These are phyloP conservation scores for Silurus asotus DNA, from an alignment of 2,113 vertebrate genomes.

Conservation along the genomic window DNA sequence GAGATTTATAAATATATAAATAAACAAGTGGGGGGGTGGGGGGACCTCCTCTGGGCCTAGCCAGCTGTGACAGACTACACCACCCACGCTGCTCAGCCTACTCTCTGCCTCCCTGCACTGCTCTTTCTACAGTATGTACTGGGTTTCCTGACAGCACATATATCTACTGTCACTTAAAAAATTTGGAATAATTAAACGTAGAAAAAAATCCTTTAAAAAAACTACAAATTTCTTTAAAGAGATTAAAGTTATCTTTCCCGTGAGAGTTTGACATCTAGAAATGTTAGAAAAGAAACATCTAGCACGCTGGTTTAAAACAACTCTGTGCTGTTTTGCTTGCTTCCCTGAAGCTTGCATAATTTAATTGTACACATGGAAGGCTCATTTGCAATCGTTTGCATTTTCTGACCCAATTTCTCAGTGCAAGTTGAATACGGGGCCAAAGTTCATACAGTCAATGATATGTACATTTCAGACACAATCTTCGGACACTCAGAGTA, in stretches of 20 bases:
- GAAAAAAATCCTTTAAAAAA: neutral
- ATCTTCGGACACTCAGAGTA: neutral
- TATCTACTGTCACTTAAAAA: conserved; percentile 2
- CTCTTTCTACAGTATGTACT: neutral
- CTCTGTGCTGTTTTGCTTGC: conserved; percentile 38
- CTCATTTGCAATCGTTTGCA: conserved; percentile 59
- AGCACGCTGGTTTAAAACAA: conserved; percentile 40
- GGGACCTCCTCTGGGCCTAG: conserved; percentile 7
- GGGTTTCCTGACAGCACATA: conserved; percentile 12
- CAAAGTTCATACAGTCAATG: conserved; percentile 27
- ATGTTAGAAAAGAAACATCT: neutral
- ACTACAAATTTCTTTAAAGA: neutral
- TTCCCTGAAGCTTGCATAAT: conserved; percentile 59
- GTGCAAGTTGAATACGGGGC: conserved; percentile 18
- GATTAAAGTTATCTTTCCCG: conserved; percentile 1
- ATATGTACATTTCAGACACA: neutral
- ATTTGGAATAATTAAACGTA: conserved; percentile 1
- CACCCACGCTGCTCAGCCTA: neutral
- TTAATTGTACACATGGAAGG: conserved; percentile 55
- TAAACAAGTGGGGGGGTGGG: conserved; percentile 1
- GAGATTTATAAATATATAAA: conserved; percentile 24
- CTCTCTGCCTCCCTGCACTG: neutral
- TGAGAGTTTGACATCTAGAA: neutral
- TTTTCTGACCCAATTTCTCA: conserved; percentile 52
- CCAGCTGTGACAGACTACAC: conserved; percentile 18